Base-by-base conservation (phyloP, 2,113 vertebrate genomes). In the Leiothrix lutea region DNA sequence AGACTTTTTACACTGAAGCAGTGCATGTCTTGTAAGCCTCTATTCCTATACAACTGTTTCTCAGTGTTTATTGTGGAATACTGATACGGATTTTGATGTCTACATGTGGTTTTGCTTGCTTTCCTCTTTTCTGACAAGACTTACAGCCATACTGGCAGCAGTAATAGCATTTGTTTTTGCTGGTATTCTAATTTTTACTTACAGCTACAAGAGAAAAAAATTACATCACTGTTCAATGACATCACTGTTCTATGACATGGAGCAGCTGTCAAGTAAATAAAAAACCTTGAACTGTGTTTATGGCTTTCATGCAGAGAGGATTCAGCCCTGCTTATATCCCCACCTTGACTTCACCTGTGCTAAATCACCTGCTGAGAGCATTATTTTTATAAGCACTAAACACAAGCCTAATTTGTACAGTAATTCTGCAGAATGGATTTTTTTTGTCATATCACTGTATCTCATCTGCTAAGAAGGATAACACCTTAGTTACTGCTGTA, bases 151-250 rank as follows among this genome's bases (percentile, higher is more conserved):
- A 56, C 11, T 20, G 17, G 35, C 33, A 67, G 44, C 24, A 36
- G 23, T 35, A 71, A 36, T 13, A 85, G 20, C 2, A 3, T 29
- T 87, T 83, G 23, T 18, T 94, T 88, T 83, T 3, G 1, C 28
- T 50, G 25, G n/a, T 80, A 79, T 82, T 96, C 33, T 93, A 69
- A 65, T 88, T 93, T 95, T 88, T 86, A 45, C 50, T 88, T 66
- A 69, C 24, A 69, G 20, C 31, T 83, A 38, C 54, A 42, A 42
- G 33, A 60, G 45, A 72, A 82, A 64, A 82, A 69, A 73, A 80
- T 70, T 2, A 36, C 36, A 57, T 67, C 36, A 24, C 36, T 56
- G n/a, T n/a, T n/a, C n/a, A n/a, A 80, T 70, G 2, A 36, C 36
- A 57, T 67, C 36, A 24, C 36, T 56, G n/a, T 81, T 79, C 48